Evolutionary conservation across 2,797 vertebrate genomes (phyloP), one percentile per base, ranked within the genome.

Genomic region (Ciconia nigra): DNA sequence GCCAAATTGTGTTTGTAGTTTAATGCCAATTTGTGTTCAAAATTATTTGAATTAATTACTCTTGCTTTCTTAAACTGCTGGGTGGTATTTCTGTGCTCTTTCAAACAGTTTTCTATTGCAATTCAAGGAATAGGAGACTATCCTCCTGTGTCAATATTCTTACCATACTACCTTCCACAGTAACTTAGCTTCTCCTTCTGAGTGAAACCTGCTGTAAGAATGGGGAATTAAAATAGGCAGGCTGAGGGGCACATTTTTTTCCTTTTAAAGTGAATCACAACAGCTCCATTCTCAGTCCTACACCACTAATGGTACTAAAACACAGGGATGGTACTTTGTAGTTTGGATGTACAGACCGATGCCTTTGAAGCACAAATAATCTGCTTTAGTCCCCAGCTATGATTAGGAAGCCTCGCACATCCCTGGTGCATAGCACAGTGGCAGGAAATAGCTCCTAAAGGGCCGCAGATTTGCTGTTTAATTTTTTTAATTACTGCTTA

Each of bases 401-500:
- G 93, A 85, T 39, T 96, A 94, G 74, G 84, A 97, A 92, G 89
- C 73, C 49, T 94, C 76, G 41, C 25, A 25, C 22, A 85, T 96
- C 94, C 83, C 93, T 87, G 22, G 83, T 80, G 89, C 92, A 92
- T 58, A 96, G 46, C 93, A 87, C 31, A 93, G 94, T 83, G 69
- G 82, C 93, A 94, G 87, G 35, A 97, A 89, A 97, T 82, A 91
- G 89, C 84, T 94, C 95, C 96, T 97, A 86, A 94, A 94, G 96
- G 95, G 91, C 89, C 9, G 9, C 42, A 95, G 95, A 93, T 94
- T 86, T 91, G 93, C 93, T 82, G 76, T 96, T 94, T 93, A 94
- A 88, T 95, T 93, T 96, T 96, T 97, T 96, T 86, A 96, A 97
- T 95, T 96, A 91, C 92, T 92, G 90, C 89, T 97, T 97, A 94